A percentile compares a stretch with the other conserved stretches of the same genome.
Conservation (phyloP, 2,797 vertebrate genomes). For the Toxotes lorentzi region DNA sequence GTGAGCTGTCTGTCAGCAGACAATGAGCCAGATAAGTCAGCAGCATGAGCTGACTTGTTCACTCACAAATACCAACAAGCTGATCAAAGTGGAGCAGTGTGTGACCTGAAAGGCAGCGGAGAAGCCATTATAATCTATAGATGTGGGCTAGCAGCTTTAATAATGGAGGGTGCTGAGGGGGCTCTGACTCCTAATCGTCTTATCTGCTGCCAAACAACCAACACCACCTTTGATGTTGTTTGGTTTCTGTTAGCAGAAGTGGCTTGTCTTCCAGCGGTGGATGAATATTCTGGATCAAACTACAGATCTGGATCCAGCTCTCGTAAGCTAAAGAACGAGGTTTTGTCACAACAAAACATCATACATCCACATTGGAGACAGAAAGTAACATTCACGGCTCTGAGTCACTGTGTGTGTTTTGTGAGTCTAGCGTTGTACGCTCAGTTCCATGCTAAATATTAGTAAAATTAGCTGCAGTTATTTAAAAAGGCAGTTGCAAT, state of each 20-base stretch:
- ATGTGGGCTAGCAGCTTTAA: slow-evolving; percentile 64
- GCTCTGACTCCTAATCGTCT: slow-evolving; percentile 51
- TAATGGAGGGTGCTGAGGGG: slow-evolving; percentile 48
- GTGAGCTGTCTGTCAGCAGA: slow-evolving; percentile 27
- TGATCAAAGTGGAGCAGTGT: slow-evolving; percentile 55
- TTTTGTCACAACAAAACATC: neutral
- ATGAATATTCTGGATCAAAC: slow-evolving; percentile 33
- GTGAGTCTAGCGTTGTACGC: neutral
- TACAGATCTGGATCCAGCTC: neutral
- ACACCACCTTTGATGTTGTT: slow-evolving; percentile 60
- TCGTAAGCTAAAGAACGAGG: neutral
- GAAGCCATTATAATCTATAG: slow-evolving; percentile 48
- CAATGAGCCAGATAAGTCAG: slow-evolving; percentile 49
- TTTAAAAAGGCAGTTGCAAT: neutral
- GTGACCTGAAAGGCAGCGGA: slow-evolving; percentile 42
- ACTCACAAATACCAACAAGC: slow-evolving; percentile 47
- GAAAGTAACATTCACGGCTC: neutral
- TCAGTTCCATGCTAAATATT: neutral
- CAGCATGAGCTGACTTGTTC: slow-evolving; percentile 65
- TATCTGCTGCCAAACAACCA: slow-evolving; percentile 64
- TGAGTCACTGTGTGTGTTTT: neutral
- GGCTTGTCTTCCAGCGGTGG: slow-evolving; percentile 36
- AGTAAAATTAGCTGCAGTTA: slow-evolving; percentile 15
- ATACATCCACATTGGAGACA: neutral
- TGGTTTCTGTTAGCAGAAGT: slow-evolving; percentile 46